Base-by-base conservation (phyloP, 2,888 invertebrate species). In the Alviniconcha strummeri region DNA sequence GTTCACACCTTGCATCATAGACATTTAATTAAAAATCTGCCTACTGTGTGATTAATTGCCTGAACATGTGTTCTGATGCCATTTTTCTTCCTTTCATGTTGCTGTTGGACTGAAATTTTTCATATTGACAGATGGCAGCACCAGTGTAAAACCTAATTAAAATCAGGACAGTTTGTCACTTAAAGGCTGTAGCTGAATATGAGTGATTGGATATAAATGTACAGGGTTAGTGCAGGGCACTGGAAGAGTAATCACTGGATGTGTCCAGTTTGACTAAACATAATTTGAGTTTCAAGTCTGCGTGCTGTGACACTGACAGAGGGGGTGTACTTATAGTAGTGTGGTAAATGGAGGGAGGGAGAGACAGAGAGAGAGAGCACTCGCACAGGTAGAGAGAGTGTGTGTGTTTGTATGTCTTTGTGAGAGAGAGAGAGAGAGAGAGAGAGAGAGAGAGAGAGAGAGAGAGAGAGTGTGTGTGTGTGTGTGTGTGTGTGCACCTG, bases 1-100 rank as follows among this genome's bases (percentile, higher is more conserved):
- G 77, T 77, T 77, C 56, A 77, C 78, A 60, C 57, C 78, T 78
- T 78, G 78, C 78, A 78, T 78, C 60, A 64, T 64, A 52, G 78
- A 64, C 78, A 55, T 64, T 78, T 78, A 78, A 78, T 78, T 78
- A 78, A 78, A 77, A 78, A 11, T 13, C 60, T 60, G 77, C 75
- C 78, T 11, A 52, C 78, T 78, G 78, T 9, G 52, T 78, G 78
- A 78, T 78, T 52, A 78, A 78, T 60, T 36, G 64, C 78, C 78
- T 57, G 36, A 52, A 78, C 78, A 78, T 78, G 64, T 78, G 78
- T 9, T 15, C 64, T 52, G 64, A 60, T 60, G 57, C 64, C 60
- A 56, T 78, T 19, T 57, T 36, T 78, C 78, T 19, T 36, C 52
- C 78, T 78, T 78, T 78, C 78, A 78, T 78, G 78, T 78, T n/a